A percentile compares a stretch with the other conserved stretches of the same genome.
phyloP scores from a whole-genome alignment of 2,888 invertebrate species.

The Athetis lepigone region DNA sequence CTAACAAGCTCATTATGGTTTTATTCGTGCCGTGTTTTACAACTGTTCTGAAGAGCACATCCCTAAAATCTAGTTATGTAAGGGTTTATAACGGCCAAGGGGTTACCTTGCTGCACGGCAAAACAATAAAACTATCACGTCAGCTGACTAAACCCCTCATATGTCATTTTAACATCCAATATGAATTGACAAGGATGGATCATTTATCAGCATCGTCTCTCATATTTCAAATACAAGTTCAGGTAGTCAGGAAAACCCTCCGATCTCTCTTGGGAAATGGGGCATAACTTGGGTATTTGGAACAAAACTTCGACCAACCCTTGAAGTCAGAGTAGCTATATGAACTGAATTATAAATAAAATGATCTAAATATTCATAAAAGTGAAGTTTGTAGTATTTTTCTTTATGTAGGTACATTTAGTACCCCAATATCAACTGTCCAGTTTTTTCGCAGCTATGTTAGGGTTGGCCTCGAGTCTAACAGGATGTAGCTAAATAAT shows the following conservation, averaged over 20 bases:
- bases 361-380: too few species aligned
- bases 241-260: slow-evolving; percentile 42
- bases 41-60: too few species aligned
- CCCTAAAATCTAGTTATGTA: too few species aligned
- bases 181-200: slow-evolving; percentile 31
- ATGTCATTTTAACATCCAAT: slow-evolving; percentile 24
- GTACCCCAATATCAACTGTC: too few species aligned
- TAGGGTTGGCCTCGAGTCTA: too few species aligned
- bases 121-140: background rate
- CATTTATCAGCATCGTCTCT: slow-evolving; percentile 41
- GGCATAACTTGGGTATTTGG: slow-evolving; percentile 29
- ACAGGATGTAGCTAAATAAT: too few species aligned
- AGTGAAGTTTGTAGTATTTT: background rate
- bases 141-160: background rate
- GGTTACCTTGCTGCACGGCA: background rate
- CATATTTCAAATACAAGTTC: slow-evolving; percentile 45
- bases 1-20: too few species aligned
- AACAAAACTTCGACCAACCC: slow-evolving; percentile 23
- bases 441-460: too few species aligned
- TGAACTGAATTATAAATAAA: slow-evolving; percentile 24
- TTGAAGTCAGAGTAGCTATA: slow-evolving; percentile 2
- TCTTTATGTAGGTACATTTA: background rate
- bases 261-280: slow-evolving; percentile 31
- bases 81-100: background rate
- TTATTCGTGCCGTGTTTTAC: too few species aligned